Percentiles rank a stretch among this genome's conserved stretches.
Evolutionary conservation across 2,797 vertebrate species (phyloP).

Genomic region (Enteromius anoplus): DNA sequence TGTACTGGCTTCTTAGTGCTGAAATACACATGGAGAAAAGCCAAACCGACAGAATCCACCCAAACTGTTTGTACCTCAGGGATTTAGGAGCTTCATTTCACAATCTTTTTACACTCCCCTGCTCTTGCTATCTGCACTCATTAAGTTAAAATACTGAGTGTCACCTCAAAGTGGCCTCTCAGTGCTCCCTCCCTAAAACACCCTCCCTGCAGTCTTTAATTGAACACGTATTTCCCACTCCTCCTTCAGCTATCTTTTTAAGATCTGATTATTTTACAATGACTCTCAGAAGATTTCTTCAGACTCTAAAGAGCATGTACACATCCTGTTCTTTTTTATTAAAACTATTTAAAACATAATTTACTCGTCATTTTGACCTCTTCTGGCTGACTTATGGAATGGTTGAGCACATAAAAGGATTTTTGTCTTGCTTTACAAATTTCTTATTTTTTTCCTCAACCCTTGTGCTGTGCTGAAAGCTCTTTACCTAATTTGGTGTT

Average conservation of each 20-base stretch:
- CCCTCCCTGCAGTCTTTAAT: slow-evolving; percentile 26
- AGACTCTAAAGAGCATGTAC: not conserved
- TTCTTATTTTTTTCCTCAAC: not conserved
- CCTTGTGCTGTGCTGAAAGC: not conserved
- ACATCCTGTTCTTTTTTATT: not conserved
- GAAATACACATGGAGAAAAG: slow-evolving; percentile 44
- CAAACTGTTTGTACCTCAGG: slow-evolving; percentile 23
- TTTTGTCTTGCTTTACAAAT: not conserved
- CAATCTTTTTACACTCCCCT: slow-evolving; percentile 46
- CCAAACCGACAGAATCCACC: slow-evolving; percentile 38
- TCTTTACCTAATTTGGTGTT: not conserved
- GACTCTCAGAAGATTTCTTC: not conserved
- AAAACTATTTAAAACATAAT: not conserved
- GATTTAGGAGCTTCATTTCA: slow-evolving; percentile 30
- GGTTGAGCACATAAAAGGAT: not conserved
- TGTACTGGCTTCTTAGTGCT: slow-evolving; percentile 18
- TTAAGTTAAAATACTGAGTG: slow-evolving; percentile 22
- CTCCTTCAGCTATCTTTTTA: slow-evolving; percentile 5
- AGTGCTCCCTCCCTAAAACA: slow-evolving; percentile 29
- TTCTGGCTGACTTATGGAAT: not conserved
- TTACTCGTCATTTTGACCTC: too few species aligned
- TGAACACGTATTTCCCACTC: not conserved
- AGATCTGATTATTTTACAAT: slow-evolving; percentile 9
- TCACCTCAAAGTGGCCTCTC: not conserved
- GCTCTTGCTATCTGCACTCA: slow-evolving; percentile 29